phyloP scores from a whole-genome alignment of 2,888 invertebrate genomes.

The Leptura quadrifasciata region DNA sequence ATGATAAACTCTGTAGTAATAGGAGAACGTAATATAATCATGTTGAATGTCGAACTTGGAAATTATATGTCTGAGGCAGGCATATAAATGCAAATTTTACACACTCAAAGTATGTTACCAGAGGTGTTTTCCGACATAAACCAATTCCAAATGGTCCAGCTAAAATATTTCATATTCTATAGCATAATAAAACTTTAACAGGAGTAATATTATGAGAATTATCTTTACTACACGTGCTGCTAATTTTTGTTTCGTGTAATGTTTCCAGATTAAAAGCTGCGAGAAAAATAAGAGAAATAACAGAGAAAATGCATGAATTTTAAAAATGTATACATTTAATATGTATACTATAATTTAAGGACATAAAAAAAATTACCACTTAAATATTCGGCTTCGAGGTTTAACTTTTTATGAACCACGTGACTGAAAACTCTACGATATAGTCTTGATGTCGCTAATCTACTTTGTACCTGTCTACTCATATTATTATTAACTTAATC shows the following conservation, averaged over 20 bases:
- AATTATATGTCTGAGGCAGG: not conserved
- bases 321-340: too few relatives aligned
- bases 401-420: too few relatives aligned
- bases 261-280: not conserved
- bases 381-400: too few relatives aligned
- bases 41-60: slow-evolving; percentile 2
- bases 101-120: slow-evolving; percentile 20
- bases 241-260: not conserved
- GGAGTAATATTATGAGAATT: slow-evolving; percentile 12
- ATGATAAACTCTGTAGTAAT: not conserved
- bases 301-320: too few relatives aligned
- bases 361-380: too few relatives aligned
- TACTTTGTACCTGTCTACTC: too few relatives aligned
- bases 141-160: not conserved
- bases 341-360: too few relatives aligned
- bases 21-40: not conserved
- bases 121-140: slow-evolving; percentile 10
- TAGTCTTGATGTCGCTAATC: too few relatives aligned
- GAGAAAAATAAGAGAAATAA: not conserved
- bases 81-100: slow-evolving; percentile 29
- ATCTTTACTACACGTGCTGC: slow-evolving; percentile 11
- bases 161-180: slow-evolving; percentile 27
- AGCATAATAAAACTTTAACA: slow-evolving; percentile 25
- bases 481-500: too few relatives aligned
- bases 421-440: too few relatives aligned